Conservation (phyloP, 2,113 vertebrate species). For the Rhinopomastus cyanomelas region DNA sequence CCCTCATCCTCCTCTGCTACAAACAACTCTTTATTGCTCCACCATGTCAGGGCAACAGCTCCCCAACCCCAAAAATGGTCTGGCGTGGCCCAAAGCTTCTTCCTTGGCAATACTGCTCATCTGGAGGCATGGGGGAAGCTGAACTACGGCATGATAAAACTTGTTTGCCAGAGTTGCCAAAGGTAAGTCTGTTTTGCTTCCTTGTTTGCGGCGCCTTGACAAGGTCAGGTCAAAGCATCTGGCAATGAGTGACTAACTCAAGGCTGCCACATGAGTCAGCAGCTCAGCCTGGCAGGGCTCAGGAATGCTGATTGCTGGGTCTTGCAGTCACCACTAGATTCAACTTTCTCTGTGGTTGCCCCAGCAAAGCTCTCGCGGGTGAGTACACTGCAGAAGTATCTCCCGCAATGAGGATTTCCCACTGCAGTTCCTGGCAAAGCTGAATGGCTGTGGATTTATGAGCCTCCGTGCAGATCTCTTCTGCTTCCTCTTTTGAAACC, state of each 20-base stretch:
- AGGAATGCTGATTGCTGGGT: slow-evolving; percentile 32
- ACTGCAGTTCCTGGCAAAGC: slow-evolving; percentile 26
- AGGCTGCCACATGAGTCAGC: slow-evolving; percentile 51
- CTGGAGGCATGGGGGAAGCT: not conserved
- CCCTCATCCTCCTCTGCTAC: not conserved
- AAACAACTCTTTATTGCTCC: not conserved
- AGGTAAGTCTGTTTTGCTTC: slow-evolving; percentile 47
- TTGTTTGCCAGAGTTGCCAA: slow-evolving; percentile 28
- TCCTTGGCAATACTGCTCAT: not conserved
- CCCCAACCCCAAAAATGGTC: not conserved
- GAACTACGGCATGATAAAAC: not conserved
- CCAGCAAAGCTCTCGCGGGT: not conserved
- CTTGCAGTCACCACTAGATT: not conserved
- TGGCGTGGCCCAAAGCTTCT: not conserved
- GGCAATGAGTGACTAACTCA: slow-evolving; percentile 39
- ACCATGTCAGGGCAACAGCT: fast-evolving
- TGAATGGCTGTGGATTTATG: not conserved
- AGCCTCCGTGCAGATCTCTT: not conserved
- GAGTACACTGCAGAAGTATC: not conserved
- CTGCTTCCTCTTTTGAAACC: slow-evolving; percentile 53
- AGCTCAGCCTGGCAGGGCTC: not conserved
- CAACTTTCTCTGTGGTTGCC: slow-evolving; percentile 1
- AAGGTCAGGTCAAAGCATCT: slow-evolving; percentile 55
- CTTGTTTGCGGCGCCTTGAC: slow-evolving; percentile 27
- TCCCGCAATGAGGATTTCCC: slow-evolving; percentile 14